Evolutionary conservation across 2,797 vertebrate genomes (phyloP).

Genomic region (Microctenopoma steveboyesi): DNA sequence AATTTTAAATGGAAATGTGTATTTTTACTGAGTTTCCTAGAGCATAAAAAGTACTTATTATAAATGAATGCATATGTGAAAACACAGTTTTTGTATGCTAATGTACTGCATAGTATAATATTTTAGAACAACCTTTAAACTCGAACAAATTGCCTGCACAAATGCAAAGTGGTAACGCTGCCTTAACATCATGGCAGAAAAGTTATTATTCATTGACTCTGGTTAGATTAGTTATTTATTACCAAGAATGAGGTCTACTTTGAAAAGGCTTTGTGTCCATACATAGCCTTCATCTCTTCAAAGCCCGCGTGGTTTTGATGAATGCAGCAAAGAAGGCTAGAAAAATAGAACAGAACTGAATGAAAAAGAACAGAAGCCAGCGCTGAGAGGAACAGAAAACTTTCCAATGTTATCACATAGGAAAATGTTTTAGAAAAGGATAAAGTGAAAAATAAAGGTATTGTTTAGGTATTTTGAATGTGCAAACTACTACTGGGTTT

Average conservation of each 20-base stretch:
- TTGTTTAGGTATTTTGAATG: slow-evolving; percentile 9
- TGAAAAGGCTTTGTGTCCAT: neutral
- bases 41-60: neutral
- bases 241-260: neutral
- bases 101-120: neutral
- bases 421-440: slow-evolving; percentile 5
- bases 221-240: too few relatives aligned
- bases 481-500: neutral
- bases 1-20: slow-evolving; percentile 7
- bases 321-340: too few relatives aligned
- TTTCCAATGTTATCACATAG: neutral
- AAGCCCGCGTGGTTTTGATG: too few relatives aligned
- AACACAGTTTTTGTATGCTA: neutral
- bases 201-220: neutral
- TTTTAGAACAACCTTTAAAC: neutral
- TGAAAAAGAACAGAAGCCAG: too few relatives aligned
- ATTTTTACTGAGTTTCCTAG: neutral
- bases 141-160: neutral
- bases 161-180: neutral
- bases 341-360: too few relatives aligned
- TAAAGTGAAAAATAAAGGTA: neutral
- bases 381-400: neutral
- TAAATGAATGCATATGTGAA: neutral
- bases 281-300: too few relatives aligned
- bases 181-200: neutral